Base-by-base conservation (phyloP, 2,797 vertebrate genomes). In the Pseudochromis fuscus region DNA sequence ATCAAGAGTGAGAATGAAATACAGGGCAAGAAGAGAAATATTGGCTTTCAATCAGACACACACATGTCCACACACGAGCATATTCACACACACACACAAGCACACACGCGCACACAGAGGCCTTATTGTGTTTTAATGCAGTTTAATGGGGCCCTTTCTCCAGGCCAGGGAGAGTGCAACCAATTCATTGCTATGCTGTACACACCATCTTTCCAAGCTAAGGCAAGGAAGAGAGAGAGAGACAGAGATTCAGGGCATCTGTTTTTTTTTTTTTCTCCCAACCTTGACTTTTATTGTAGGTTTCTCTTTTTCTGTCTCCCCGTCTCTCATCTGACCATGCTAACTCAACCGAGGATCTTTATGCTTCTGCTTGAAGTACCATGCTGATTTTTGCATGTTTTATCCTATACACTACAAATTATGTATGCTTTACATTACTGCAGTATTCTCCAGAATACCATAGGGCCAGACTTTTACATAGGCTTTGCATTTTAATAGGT, bases 91-190 rank as follows among this genome's bases (percentile, higher is more conserved):
- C 6, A 21, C 42, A 25, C 37, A 44, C 65, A 53, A 38, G 27
- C 56, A 66, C 57, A 31, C 24, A 31, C 40, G 50, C 53, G 76
- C 33, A 78, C 64, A 89, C 85, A 84, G 68, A 87, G 83, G 83
- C 79, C 76, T 89, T 93, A 91, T 93, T 92, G 89, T 92, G 84
- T 89, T 91, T 93, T 92, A 93, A 93, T 93, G 85, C 91, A 90
- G 87, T 93, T 93, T 93, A 92, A 93, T 92, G 86, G 88, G 78
- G 62, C 79, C 85, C 77, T 88, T 91, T 92, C 87, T 89, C 35
- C 52, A 77, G 81, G 61, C 88, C 85, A 71, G 65, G 87, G 81
- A 70, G 72, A 87, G 79, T 86, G 84, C 70, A 65, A 88, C 79
- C 75, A 80, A 90, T 88, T 90, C 89, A 92, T 94, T 93, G 84